Evolutionary conservation across 2,797 vertebrate genomes (phyloP).

Genomic region (Tenualosa thibaudeaui): DNA sequence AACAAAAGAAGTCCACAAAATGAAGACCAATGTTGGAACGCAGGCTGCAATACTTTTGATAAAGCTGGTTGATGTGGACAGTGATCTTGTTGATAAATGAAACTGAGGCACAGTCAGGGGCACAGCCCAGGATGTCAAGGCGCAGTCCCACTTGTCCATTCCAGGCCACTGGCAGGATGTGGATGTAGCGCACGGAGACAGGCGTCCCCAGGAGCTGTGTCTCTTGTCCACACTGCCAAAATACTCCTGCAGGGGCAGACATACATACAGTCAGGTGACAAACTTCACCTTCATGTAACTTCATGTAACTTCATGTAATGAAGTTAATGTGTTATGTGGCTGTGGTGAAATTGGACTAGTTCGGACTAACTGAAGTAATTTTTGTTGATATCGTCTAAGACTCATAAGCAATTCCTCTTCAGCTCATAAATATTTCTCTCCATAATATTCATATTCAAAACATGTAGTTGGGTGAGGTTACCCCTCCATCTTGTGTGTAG

Average conservation of each 20-base stretch:
- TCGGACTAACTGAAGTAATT: no score
- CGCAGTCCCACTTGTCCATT: constrained; percentile 66
- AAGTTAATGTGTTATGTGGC: no score
- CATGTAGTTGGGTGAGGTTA: constrained; percentile 42
- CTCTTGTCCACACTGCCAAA: constrained; percentile 66
- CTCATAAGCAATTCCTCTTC: no score
- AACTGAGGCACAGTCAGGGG: constrained; percentile 68
- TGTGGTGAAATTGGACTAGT: no score
- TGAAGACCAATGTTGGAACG: neutral
- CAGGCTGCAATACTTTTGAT: no score
- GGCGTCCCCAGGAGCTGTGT: constrained; percentile 73
- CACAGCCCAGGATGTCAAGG: constrained; percentile 76
- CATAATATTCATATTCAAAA: no score
- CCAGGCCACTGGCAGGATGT: constrained; percentile 67
- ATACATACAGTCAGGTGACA: neutral
- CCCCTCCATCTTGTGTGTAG: constrained; percentile 67
- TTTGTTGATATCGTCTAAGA: no score
- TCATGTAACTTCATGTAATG: no score
- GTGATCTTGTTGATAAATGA: neutral
- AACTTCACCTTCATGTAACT: no score
- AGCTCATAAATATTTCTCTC: no score
- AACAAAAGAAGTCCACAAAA: constrained; percentile 29
- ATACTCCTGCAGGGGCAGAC: constrained; percentile 61
- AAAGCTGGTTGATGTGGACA: no score
- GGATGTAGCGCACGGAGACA: constrained; percentile 65